phyloP scores from a whole-genome alignment of 2,113 vertebrate genomes.

The Danionella cerebrum region DNA sequence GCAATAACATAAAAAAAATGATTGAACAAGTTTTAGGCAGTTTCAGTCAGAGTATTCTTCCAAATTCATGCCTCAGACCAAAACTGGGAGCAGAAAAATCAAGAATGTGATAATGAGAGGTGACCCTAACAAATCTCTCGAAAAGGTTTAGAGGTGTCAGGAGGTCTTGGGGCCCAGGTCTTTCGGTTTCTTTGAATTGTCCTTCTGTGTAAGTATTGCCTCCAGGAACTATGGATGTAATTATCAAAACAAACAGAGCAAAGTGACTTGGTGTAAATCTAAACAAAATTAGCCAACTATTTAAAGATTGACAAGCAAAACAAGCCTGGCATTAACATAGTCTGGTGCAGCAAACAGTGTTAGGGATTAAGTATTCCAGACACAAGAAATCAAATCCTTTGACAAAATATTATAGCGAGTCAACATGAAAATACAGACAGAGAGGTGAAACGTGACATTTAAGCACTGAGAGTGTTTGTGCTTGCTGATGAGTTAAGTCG shows the following conservation, averaged over 20 bases:
- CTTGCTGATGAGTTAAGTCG: not conserved
- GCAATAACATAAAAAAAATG: not conserved
- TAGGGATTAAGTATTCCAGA: slow-evolving; percentile 39
- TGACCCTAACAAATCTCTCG: slow-evolving; percentile 1
- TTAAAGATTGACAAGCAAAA: slow-evolving; percentile 12
- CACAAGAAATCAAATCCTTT: slow-evolving; percentile 46
- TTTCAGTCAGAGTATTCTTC: not conserved
- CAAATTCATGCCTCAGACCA: not conserved
- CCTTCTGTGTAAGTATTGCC: slow-evolving; percentile 17
- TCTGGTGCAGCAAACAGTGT: slow-evolving; percentile 48
- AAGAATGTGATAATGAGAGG: not conserved
- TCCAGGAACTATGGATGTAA: slow-evolving; percentile 28
- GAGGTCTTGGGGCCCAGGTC: slow-evolving; percentile 1
- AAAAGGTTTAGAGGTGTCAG: not conserved
- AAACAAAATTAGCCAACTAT: slow-evolving; percentile 55
- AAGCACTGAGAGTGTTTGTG: not conserved
- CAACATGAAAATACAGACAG: slow-evolving; percentile 9
- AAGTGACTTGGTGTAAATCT: slow-evolving; percentile 36
- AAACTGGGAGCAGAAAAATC: not conserved
- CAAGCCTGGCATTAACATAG: slow-evolving; percentile 46
- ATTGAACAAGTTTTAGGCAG: not conserved
- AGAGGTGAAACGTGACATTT: slow-evolving; percentile 10
- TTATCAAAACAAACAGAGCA: slow-evolving; percentile 53
- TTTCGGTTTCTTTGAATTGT: slow-evolving; percentile 15
- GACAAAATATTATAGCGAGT: slow-evolving; percentile 35